Base-by-base conservation (phyloP, 2,113 vertebrate species). In the Chaetodon auriga region DNA sequence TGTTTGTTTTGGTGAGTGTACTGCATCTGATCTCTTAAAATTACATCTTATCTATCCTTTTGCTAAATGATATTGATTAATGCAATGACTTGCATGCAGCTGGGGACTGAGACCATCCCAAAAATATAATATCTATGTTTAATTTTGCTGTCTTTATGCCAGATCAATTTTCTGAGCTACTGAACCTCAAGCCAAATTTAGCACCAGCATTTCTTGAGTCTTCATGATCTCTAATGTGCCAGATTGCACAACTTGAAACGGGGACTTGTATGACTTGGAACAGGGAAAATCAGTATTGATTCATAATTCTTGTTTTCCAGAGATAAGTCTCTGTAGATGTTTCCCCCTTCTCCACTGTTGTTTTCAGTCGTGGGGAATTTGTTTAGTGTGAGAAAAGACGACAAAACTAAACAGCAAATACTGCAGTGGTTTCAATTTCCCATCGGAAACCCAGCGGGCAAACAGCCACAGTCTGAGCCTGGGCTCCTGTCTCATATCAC, bases 251-350 rank as follows among this genome's bases (percentile, higher is more conserved):
- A 85, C 63, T 63, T 51, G 11, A 90, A 87, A 80, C 41, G 61
- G 25, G 74, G 30, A 74, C 30, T 30, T 30, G 30, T 30, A 30
- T 30, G 30, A 30, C 30, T 30, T 30, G 30, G 30, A 30, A 80
- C 41, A 64, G 25, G 74, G 30, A 74, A 87, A 89, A 88, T 83
- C 43, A 18, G 71, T 87, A 92, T 91, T 68, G 92, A 92, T 92
- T 84, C 65, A 43, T 48, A 79, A 78, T 65, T 71, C 70, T 63
- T 74, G 68, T 88, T 87, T 82, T 89, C 75, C 5, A 21, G 87
- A 87, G 85, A 83, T 79, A 78, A 49, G 30, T 30, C 58, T 61
- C 41, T 60, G 25, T 63, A 63, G 70, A 83, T 76, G 62, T 86
- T 73, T 81, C 54, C 65, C 25, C n/a, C 23, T 77, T 79, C 85